A percentile compares a stretch with the other conserved stretches of the same genome.
phyloP scores from a whole-genome alignment of 2,888 invertebrate species.

The Phytoseiulus persimilis region DNA sequence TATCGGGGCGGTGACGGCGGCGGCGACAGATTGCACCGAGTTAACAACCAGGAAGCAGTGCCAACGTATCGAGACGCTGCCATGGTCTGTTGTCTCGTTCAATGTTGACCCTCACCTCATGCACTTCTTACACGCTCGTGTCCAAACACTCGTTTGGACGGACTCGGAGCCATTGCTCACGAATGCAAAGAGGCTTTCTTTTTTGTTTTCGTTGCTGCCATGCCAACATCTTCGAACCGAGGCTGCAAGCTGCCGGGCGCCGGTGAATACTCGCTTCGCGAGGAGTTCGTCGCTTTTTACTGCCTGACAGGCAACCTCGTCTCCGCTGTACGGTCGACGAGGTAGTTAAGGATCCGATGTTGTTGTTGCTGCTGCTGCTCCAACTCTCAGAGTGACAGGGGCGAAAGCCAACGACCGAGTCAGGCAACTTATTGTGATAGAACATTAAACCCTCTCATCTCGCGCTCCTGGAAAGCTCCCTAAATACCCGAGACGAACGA shows the following conservation, averaged over 20 bases:
- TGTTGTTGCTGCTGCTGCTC: not conserved
- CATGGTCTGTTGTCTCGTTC: not conserved
- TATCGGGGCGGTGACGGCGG: not conserved
- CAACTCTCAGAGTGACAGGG: not conserved
- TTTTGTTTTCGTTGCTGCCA: not conserved
- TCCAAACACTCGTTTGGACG: not conserved
- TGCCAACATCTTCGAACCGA: not conserved
- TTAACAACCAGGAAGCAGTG: not conserved
- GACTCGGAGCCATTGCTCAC: not conserved
- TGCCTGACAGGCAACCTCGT: not conserved
- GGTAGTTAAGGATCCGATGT: not conserved
- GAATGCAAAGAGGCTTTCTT: not conserved
- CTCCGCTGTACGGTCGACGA: no score
- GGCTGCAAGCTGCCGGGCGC: not conserved
- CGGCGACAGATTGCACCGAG: not conserved
- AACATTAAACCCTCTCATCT: not conserved
- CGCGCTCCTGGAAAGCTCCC: not conserved
- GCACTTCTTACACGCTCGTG: not conserved
- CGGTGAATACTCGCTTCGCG: not conserved
- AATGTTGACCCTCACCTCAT: not conserved
- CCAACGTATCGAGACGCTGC: not conserved
- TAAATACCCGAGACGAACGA: not conserved
- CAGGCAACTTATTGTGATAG: not conserved
- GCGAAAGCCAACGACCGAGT: not conserved
- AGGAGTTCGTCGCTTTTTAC: not conserved